Conservation (phyloP, 1,140 invertebrate genomes). For the Chironomus tepperi region DNA sequence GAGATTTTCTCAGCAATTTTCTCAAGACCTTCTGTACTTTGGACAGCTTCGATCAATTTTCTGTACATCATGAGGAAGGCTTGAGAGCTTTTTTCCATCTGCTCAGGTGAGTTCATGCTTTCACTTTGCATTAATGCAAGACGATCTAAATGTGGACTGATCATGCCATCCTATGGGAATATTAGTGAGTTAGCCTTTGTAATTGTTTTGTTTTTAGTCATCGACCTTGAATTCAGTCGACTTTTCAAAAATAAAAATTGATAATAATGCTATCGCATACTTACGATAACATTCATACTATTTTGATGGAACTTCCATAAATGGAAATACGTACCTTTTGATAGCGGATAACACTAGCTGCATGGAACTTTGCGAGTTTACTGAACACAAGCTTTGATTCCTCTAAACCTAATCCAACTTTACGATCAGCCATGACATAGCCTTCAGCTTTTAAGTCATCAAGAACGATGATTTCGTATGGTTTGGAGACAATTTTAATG, state of each 20-base stretch:
- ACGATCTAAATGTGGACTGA: background rate
- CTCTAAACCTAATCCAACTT: slow-evolving; percentile 41
- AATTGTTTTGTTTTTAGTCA: too few species aligned
- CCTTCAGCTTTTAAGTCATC: slow-evolving; percentile 43
- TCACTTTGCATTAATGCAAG: background rate
- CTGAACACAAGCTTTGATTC: slow-evolving; percentile 42
- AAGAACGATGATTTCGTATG: slow-evolving; percentile 40
- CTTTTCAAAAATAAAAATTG: too few species aligned
- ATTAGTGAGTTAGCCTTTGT: too few species aligned
- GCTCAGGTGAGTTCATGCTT: slow-evolving; percentile 28
- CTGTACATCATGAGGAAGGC: background rate
- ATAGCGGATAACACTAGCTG: slow-evolving; percentile 39
- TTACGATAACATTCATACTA: too few species aligned
- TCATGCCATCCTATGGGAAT: background rate
- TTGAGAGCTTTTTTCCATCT: slow-evolving; percentile 43
- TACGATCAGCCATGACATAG: slow-evolving; percentile 43
- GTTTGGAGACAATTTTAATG: slow-evolving; percentile 25
- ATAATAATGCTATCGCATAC: too few species aligned
- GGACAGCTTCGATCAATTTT: background rate
- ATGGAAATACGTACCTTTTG: slow-evolving; percentile 24
- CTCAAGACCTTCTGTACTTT: background rate
- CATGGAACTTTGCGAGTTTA: slow-evolving; percentile 48
- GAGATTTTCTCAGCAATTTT: background rate
- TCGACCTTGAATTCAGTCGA: too few species aligned
- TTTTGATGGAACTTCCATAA: too few species aligned